Conservation (phyloP, 2,113 vertebrate species). For the Elgaria multicarinata region DNA sequence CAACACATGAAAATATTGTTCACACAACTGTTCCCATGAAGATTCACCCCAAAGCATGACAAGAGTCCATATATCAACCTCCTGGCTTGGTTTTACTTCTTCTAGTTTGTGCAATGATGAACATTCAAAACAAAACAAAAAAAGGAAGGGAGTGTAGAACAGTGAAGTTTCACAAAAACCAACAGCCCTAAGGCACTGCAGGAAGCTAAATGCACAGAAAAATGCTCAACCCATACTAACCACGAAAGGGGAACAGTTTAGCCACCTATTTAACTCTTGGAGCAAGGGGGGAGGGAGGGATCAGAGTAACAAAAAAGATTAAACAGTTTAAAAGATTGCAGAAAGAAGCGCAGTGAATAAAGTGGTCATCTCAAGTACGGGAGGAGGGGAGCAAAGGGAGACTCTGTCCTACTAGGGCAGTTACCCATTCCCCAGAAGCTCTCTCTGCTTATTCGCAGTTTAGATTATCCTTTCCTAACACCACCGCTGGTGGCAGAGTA, state of each 20-base stretch:
- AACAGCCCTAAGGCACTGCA: neutral
- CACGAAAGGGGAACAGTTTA: neutral
- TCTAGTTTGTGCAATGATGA: neutral
- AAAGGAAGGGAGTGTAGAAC: neutral
- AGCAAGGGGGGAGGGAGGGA: neutral
- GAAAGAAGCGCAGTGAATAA: neutral
- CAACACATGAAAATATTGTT: neutral
- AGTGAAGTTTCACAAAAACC: neutral
- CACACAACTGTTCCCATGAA: neutral
- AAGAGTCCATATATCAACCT: neutral
- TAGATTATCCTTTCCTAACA: neutral
- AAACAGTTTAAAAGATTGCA: neutral
- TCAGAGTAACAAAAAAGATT: neutral
- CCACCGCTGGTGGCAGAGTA: neutral
- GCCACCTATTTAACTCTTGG: neutral
- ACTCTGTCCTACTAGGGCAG: neutral
- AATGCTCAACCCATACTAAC: neutral
- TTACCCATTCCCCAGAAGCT: neutral
- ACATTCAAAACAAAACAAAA: neutral
- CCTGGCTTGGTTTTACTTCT: constrained; percentile 5
- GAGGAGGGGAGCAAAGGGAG: neutral
- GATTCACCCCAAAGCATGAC: neutral
- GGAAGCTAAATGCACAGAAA: neutral
- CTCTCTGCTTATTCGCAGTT: neutral
- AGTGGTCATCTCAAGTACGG: neutral